phyloP scores from a whole-genome alignment of 92 coral and sea anemone species.

The Meandrina meandrites region DNA sequence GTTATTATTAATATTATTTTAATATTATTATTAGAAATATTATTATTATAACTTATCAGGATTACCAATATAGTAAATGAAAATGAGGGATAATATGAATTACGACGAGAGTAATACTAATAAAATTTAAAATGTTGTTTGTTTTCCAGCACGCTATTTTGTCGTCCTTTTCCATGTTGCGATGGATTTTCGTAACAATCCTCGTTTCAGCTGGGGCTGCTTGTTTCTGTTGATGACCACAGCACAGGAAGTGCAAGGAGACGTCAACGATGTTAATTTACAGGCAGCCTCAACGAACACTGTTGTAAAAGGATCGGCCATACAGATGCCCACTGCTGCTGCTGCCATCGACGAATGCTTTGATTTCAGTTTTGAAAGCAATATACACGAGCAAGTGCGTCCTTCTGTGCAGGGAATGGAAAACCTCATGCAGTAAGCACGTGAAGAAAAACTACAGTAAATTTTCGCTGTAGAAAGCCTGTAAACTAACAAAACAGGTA shows the following conservation, averaged over 20 bases:
- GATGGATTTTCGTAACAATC: background rate
- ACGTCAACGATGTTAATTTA: background rate
- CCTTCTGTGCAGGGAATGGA: background rate
- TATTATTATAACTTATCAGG: too few species aligned
- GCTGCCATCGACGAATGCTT: background rate
- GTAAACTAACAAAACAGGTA: too few species aligned
- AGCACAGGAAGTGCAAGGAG: conserved; percentile 9
- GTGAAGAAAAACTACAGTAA: too few species aligned
- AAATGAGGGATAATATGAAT: too few species aligned
- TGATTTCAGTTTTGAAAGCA: background rate
- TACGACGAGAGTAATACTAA: too few species aligned
- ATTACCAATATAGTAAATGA: too few species aligned
- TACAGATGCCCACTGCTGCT: background rate
- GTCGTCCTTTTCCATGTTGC: background rate
- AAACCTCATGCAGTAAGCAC: background rate
- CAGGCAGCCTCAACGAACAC: background rate
- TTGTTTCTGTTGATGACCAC: background rate
- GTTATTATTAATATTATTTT: too few species aligned
- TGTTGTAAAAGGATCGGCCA: background rate
- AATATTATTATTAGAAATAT: too few species aligned
- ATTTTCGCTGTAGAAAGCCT: too few species aligned
- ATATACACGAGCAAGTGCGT: too few species aligned
- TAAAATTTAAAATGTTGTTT: too few species aligned
- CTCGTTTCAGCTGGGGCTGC: conserved; percentile 1
- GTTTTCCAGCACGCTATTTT: background rate